Base-by-base conservation (phyloP, 2,888 invertebrate species). In the Lepidocyrtoides sp. region DNA sequence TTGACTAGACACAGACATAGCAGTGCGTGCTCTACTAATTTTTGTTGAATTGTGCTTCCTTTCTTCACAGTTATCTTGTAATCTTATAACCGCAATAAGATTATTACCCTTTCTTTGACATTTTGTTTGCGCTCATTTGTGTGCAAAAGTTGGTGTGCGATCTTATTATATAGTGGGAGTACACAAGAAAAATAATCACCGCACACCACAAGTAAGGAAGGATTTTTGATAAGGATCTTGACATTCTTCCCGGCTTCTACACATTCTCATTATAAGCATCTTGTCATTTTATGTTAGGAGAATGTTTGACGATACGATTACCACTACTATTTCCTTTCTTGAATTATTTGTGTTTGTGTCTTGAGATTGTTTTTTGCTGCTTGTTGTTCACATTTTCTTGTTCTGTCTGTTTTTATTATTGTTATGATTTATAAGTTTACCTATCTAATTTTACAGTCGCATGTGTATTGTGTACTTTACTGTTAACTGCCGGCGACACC, bases 401-500 rank as follows among this genome's bases (percentile, higher is more conserved):
- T 17, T 17, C 36, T 17, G 36, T 69, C 17, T 36, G 36, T 69
- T 17, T n/a, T 32, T 8, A n/a, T 32, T 63, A 54, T 7, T 60
- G 20, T 41, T 41, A 36, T 41, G 69, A 69, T 72, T 72, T 72
- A 23, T 26, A 44, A 17, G 69, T 41, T 23, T 72, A 17, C 36
- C 12, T 10, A 79, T 77, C n/a, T 48, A 48, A 51, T 51, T 79
- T 57, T 57, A 77, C 51, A n/a, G 41, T 14, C 41, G 29, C 20
- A 7, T n/a, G 3, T 69, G 7, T 12, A 17, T 17, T 63, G 63
- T 26, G 29, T 63, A 72, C 69, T 77, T 77, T 44, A 77, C 77
- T 51, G 77, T 86, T 86, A 63, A 48, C 69, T 87, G 63, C 63
- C 79, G 66, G 81, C 63, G 81, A 88, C 81, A 87, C 87, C 77